Base-by-base conservation (phyloP, 1,140 invertebrate species). In the Diachasma alloeum region DNA sequence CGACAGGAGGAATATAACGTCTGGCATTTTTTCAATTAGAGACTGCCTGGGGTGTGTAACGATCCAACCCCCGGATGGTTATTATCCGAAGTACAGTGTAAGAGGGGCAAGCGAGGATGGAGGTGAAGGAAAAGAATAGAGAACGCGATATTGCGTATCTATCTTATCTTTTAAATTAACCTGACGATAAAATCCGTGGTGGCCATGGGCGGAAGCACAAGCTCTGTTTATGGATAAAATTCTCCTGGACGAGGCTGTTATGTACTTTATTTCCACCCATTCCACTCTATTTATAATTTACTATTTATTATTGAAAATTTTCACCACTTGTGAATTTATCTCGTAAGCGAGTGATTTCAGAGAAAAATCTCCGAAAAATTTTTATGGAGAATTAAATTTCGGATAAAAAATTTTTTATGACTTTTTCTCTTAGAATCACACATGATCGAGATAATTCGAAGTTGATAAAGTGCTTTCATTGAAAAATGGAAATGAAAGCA, bases 81-180 rank as follows among this genome's bases (percentile, higher is more conserved):
- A 73, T 73, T 73, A 59, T 19, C 17, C 48, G 17, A 42, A 73
- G 1, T 56, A 17, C 44, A 69, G 36, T 46, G 39, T 31, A 66
- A 13, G 10, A 73, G 53, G 9, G 24, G 11, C n/a, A 15, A 26
- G 31, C 39, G 13, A 74, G 39, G 22, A 44, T 37, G 63, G 22
- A 74, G 22, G 31, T 31, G 31, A 67, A 68, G 26, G n/a, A 37
- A 68, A 39, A 68, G 24, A 68, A 68, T 72, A 72, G 70, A 68
- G 5, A 68, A 66, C 26, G 31, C 8, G 24, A 74, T 74, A 74
- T 74, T 74, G 36, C 56, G 72, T 74, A 74, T 66, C 70, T 66
- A 37, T 46, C 59, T 77, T 77, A 77, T 77, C 75, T 77, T 73
- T 77, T 77, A 77, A 77, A 73, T 77, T 77, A 77, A 77, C 26